Evolutionary conservation across 53 echinoderm and acorn worm species (phyloP), one percentile per base, ranked within the genome.

Genomic region (Apostichopus leukothele): DNA sequence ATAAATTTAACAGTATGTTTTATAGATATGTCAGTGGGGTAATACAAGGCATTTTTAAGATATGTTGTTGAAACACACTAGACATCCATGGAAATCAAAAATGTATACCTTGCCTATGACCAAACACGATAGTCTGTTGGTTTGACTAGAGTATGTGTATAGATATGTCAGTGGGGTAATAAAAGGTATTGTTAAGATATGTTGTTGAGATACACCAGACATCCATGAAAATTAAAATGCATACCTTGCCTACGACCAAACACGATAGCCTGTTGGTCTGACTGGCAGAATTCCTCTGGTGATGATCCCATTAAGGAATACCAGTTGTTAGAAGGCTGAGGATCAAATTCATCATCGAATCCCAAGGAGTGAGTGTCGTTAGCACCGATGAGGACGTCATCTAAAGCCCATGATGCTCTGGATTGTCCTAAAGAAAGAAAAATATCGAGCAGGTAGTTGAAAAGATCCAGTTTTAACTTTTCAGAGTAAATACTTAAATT

Each of bases 321-420:
- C 97, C 97, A 97, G 90, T 89, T 95, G 79, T 95, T 89, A 66
- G 90, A 92, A 18, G 90, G 76, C 14, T 90, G 71, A 25, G 90
- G 76, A 53, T 91, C 90, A 67, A 97, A 97, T 18, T 86, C 60
- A 75, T 97, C 97, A 54, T 97, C 92, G 85, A 97, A 97, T 61
- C 97, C 97, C 51, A 83, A 88, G 25, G 94, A 83, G 8, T 87
- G 88, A 22, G 98, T 97, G 88, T 97, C 95, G 51, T 97, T 97
- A 50, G 98, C 98, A 63, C 98, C 98, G 2, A 97, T 97, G 83
- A 97, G 83, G 3, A 97, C 92, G 39, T 97, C 90, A 76, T 97
- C 98, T 27, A 97, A 67, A 20, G 98, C 98, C 98, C 98, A 97
- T 81, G 95, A 94, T 19, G 98, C 92, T 9, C 93, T 88, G 27